phyloP scores from a whole-genome alignment of 2,888 invertebrate genomes.

The Lycophotia porphyrea region DNA sequence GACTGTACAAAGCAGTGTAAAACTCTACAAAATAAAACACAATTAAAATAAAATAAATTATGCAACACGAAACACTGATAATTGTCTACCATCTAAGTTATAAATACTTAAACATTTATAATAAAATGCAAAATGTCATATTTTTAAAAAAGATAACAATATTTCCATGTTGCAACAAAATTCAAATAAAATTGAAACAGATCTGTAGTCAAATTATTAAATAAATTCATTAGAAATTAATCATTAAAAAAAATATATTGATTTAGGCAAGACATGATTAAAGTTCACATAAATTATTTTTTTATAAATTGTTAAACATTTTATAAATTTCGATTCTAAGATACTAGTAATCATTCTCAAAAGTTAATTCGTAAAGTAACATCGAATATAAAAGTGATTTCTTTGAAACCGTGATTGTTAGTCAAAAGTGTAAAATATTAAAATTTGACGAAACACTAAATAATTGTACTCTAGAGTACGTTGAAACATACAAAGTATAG shows the following conservation, averaged over 20 bases:
- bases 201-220: slow-evolving; percentile 65
- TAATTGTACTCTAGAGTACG: slow-evolving; percentile 77
- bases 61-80: slow-evolving; percentile 84
- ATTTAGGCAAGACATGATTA: slow-evolving; percentile 85
- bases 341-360: slow-evolving; percentile 67
- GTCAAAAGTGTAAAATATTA: slow-evolving; percentile 75
- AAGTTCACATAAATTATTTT: slow-evolving; percentile 68
- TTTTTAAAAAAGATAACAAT: slow-evolving; percentile 56
- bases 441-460: slow-evolving; percentile 70
- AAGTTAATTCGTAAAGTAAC: slow-evolving; percentile 71
- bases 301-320: slow-evolving; percentile 74
- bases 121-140: slow-evolving; percentile 68
- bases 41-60: slow-evolving; percentile 87
- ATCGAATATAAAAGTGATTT: slow-evolving; percentile 78
- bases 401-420: slow-evolving; percentile 81
- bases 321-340: slow-evolving; percentile 64
- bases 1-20: slow-evolving; percentile 81
- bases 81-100: slow-evolving; percentile 69
- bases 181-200: slow-evolving; percentile 61
- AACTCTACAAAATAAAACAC: slow-evolving; percentile 82
- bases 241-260: slow-evolving; percentile 72
- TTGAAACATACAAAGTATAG: slow-evolving; percentile 62
- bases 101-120: slow-evolving; percentile 68
- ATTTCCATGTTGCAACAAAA: slow-evolving; percentile 62
- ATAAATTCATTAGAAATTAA: slow-evolving; percentile 64